phyloP scores from a whole-genome alignment of 2,113 vertebrate species.

The Tor tambroides region DNA sequence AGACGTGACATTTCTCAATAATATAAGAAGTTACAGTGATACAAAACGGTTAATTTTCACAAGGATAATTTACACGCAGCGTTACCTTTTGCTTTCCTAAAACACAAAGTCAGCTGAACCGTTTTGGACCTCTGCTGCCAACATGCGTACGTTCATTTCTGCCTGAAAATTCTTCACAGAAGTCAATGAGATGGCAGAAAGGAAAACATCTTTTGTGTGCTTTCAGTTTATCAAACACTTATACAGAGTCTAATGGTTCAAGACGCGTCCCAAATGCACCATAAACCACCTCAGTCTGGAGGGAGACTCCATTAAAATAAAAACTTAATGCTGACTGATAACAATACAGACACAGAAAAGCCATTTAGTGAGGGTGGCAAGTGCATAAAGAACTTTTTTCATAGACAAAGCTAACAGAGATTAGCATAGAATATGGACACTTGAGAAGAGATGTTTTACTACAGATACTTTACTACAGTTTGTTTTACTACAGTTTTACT shows the following conservation, averaged over 20 bases:
- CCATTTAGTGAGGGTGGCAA: not conserved
- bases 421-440: not conserved
- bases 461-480: no score
- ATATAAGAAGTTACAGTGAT: not conserved
- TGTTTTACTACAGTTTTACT: no score
- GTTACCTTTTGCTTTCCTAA: conserved; percentile 37
- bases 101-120: conserved; percentile 36
- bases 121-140: not conserved
- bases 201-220: not conserved
- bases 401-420: not conserved
- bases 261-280: not conserved
- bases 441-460: not conserved
- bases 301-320: not conserved
- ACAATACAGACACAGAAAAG: not conserved
- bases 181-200: conserved; percentile 27
- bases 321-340: not conserved
- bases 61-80: conserved; percentile 12
- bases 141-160: conserved; percentile 9
- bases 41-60: not conserved
- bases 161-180: conserved; percentile 41
- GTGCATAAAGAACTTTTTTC: not conserved
- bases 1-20: not conserved
- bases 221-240: conserved; percentile 46
- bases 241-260: conserved; percentile 9
- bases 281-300: not conserved